phyloP scores from a whole-genome alignment of 1,140 invertebrate genomes.

The Drosophila burlai region DNA sequence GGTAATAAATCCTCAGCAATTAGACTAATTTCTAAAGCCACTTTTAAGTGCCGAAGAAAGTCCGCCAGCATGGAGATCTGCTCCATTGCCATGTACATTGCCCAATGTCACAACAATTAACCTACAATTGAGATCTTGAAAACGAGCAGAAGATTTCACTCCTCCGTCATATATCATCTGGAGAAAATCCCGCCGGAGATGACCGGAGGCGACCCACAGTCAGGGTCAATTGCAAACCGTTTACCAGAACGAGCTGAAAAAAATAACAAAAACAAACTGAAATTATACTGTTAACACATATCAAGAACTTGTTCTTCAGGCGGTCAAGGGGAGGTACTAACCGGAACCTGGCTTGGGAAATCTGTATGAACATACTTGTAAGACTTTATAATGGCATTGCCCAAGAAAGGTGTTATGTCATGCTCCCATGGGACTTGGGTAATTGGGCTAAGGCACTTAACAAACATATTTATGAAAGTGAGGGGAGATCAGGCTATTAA shows the following conservation, averaged over 20 bases:
- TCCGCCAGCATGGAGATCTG: constrained; percentile 23
- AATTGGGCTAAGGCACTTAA: constrained; percentile 5
- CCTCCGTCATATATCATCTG: constrained; percentile 53
- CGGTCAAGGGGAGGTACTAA: constrained; percentile 22
- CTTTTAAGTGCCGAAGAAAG: constrained; percentile 68
- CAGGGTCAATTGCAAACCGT: constrained; percentile 52
- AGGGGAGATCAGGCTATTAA: constrained; percentile 10
- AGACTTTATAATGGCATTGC: constrained; percentile 35
- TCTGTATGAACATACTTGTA: constrained; percentile 16
- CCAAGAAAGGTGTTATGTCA: constrained; percentile 44
- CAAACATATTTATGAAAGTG: constrained; percentile 3
- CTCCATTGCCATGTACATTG: constrained; percentile 49
- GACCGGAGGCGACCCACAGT: constrained; percentile 44
- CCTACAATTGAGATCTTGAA: constrained; percentile 74
- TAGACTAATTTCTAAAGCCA: constrained; percentile 49
- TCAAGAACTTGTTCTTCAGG: constrained; percentile 51
- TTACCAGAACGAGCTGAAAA: constrained; percentile 17
- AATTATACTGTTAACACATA: constrained; percentile 38
- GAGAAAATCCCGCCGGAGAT: constrained; percentile 62
- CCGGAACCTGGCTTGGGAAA: constrained; percentile 55
- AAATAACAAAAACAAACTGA: constrained; percentile 26
- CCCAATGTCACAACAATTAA: constrained; percentile 79
- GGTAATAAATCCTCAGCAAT: constrained; percentile 52
- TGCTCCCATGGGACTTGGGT: constrained; percentile 33
- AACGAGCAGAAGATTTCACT: constrained; percentile 70